phyloP scores from a whole-genome alignment of 2,888 invertebrate species.

The Amphimallon solstitiale region DNA sequence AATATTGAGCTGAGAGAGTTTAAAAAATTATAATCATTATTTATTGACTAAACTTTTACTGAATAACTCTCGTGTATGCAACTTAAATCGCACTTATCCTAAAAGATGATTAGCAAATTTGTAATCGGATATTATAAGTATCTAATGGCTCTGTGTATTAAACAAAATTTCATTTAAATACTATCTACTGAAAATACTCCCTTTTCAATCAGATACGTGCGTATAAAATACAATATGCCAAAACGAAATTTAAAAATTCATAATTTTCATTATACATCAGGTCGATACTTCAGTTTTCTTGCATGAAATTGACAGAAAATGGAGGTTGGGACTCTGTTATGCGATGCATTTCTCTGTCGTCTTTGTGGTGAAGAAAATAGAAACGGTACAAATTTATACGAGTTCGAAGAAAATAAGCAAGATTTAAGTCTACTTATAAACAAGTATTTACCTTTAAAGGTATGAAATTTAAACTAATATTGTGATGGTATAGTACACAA shows the following conservation, averaged over 20 bases:
- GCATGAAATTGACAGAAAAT: conserved; percentile 50
- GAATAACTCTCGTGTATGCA: too few relatives aligned
- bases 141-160: too few relatives aligned
- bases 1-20: too few relatives aligned
- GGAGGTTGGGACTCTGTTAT: conserved; percentile 63
- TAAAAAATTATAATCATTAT: too few relatives aligned
- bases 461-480: conserved; percentile 58
- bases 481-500: conserved; percentile 51
- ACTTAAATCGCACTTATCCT: too few relatives aligned
- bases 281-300: conserved; percentile 28
- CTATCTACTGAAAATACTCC: too few relatives aligned
- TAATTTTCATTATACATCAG: conserved; percentile 3
- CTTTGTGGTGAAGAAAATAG: conserved; percentile 80
- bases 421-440: conserved; percentile 75
- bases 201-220: too few relatives aligned
- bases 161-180: too few relatives aligned
- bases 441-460: conserved; percentile 79
- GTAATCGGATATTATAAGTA: too few relatives aligned
- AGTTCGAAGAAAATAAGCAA: conserved; percentile 67
- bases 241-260: conserved; percentile 8
- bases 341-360: conserved; percentile 78
- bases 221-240: neutral
- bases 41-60: too few relatives aligned
- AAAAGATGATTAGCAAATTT: too few relatives aligned
- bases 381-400: conserved; percentile 74